Percentiles rank a stretch among this genome's conserved stretches.
phyloP scores from a whole-genome alignment of 2,888 invertebrate genomes.

The Dermolepida albohirtum region DNA sequence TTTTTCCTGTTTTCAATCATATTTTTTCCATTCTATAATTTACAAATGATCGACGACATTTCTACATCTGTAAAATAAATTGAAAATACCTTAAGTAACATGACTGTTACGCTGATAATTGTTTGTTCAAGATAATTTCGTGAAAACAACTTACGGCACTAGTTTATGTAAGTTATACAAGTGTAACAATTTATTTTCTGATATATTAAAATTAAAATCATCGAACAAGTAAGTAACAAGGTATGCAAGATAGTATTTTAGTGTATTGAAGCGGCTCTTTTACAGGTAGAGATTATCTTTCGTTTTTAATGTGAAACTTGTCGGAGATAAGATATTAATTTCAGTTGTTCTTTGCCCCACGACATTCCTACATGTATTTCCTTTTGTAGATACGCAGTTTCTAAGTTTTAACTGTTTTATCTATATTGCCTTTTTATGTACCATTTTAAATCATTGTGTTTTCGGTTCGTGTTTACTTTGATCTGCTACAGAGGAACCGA shows the following conservation, averaged over 20 bases:
- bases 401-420: slow-evolving; percentile 23
- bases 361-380: slow-evolving; percentile 19
- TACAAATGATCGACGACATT: neutral
- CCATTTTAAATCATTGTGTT: slow-evolving; percentile 31
- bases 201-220: slow-evolving; percentile 29
- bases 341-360: slow-evolving; percentile 30
- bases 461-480: slow-evolving; percentile 15
- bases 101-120: neutral
- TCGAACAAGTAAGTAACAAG: neutral
- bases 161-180: neutral
- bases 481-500: slow-evolving; percentile 2
- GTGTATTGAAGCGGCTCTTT: slow-evolving; percentile 13
- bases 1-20: neutral
- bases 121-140: slow-evolving; percentile 18
- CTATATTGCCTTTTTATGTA: slow-evolving; percentile 37
- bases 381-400: slow-evolving; percentile 22
- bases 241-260: slow-evolving; percentile 1
- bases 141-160: slow-evolving; percentile 7
- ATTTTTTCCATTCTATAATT: neutral
- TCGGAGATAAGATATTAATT: slow-evolving; percentile 36
- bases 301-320: slow-evolving; percentile 20
- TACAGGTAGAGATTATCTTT: slow-evolving; percentile 24
- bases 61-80: neutral
- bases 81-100: slow-evolving; percentile 5
- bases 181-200: slow-evolving; percentile 22